Evolutionary conservation across 2,113 vertebrate genomes (phyloP).

Genomic region (Amphilophus citrinellus): DNA sequence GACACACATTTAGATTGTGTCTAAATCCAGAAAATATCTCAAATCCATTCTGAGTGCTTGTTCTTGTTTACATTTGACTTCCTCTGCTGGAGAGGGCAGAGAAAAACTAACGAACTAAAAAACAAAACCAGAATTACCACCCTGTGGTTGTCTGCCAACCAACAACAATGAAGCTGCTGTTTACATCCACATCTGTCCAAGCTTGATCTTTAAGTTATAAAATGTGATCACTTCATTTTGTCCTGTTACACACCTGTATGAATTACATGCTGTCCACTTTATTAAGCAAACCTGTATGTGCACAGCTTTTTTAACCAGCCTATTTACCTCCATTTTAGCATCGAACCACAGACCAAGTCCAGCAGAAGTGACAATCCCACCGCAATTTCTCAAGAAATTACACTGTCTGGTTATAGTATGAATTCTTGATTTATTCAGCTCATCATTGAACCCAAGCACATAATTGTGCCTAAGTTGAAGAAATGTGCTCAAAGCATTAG

Average conservation of each 20-base stretch:
- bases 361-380: neutral
- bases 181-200: neutral
- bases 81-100: no score
- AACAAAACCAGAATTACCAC: neutral
- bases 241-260: no score
- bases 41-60: neutral
- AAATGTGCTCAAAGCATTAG: neutral
- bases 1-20: neutral
- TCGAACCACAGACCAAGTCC: neutral
- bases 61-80: neutral
- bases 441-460: neutral
- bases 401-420: neutral
- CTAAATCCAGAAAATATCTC: neutral
- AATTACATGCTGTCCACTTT: no score
- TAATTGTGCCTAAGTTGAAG: neutral
- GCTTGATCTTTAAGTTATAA: no score
- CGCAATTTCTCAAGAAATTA: neutral
- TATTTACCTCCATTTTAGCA: neutral
- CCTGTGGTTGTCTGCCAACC: neutral
- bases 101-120: neutral
- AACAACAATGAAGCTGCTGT: neutral
- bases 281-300: no score
- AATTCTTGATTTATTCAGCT: neutral
- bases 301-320: neutral
- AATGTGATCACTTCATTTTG: neutral